phyloP scores from a whole-genome alignment of 2,113 vertebrate species.

The Odocoileus hemionus region DNA sequence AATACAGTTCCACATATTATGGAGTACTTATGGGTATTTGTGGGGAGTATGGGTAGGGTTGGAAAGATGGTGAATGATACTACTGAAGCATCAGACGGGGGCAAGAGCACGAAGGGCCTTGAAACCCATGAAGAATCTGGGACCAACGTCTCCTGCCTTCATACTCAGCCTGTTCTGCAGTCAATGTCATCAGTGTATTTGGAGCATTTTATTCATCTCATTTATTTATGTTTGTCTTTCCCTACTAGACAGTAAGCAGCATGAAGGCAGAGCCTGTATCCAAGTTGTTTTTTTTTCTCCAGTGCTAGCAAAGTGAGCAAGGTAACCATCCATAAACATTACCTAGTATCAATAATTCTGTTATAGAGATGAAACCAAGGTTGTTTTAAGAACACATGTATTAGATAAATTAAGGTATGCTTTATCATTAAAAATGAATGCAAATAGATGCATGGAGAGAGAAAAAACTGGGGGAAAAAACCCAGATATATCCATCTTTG shows the following conservation, averaged over 20 bases:
- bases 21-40: accelerated
- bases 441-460: neutral
- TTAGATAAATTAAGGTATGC: neutral
- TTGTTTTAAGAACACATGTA: neutral
- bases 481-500: neutral
- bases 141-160: neutral
- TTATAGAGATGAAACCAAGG: neutral
- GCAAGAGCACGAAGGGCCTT: neutral
- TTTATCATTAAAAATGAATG: slow-evolving; percentile 9
- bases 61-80: neutral
- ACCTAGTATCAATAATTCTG: neutral
- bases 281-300: neutral
- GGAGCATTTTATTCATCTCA: neutral
- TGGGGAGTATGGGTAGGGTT: neutral
- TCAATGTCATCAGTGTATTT: neutral
- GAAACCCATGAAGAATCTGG: neutral
- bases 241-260: neutral
- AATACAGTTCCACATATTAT: neutral
- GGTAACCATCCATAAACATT: neutral
- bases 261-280: neutral
- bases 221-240: neutral
- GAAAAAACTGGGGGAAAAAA: neutral
- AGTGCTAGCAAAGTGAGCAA: neutral
- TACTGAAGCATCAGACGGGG: neutral
- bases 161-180: neutral